Percentiles rank a stretch among this genome's conserved stretches.
These are phyloP conservation scores for Leptinotarsa rubiginosa DNA, from an alignment of 2,888 invertebrate species.

Conservation along the genomic window DNA sequence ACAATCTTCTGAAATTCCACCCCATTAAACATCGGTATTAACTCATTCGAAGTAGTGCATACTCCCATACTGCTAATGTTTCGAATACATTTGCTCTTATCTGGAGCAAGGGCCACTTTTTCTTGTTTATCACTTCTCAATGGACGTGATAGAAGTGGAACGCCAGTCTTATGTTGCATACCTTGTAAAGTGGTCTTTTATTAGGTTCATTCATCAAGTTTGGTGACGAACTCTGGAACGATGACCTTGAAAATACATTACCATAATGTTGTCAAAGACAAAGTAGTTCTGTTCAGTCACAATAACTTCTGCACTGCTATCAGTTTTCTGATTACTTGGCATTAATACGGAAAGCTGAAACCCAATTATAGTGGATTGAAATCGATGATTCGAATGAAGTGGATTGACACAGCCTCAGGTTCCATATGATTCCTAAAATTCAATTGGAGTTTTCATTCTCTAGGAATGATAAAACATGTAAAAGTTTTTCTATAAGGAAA, in stretches of 20 bases:
- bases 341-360: too few relatives aligned
- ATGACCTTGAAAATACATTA: constrained; percentile 7
- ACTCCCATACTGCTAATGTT: constrained; percentile 38
- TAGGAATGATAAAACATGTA: too few relatives aligned
- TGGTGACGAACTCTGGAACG: neutral
- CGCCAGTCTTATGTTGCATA: constrained; percentile 50
- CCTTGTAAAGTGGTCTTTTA: constrained; percentile 47
- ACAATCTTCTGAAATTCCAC: constrained; percentile 30
- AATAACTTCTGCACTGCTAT: neutral
- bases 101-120: constrained; percentile 31
- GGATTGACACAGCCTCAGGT: too few relatives aligned
- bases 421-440: too few relatives aligned
- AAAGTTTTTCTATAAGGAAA: too few relatives aligned
- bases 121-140: constrained; percentile 41
- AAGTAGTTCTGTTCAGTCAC: neutral
- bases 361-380: too few relatives aligned
- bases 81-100: constrained; percentile 38
- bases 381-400: too few relatives aligned
- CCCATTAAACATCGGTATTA: constrained; percentile 26
- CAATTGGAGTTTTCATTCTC: too few relatives aligned
- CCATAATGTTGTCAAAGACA: neutral
- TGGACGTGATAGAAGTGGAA: constrained; percentile 46
- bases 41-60: constrained; percentile 21
- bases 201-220: constrained; percentile 28
- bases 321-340: too few relatives aligned